phyloP scores from a whole-genome alignment of 2,888 invertebrate species.

The Hemistola chrysoprasaria region DNA sequence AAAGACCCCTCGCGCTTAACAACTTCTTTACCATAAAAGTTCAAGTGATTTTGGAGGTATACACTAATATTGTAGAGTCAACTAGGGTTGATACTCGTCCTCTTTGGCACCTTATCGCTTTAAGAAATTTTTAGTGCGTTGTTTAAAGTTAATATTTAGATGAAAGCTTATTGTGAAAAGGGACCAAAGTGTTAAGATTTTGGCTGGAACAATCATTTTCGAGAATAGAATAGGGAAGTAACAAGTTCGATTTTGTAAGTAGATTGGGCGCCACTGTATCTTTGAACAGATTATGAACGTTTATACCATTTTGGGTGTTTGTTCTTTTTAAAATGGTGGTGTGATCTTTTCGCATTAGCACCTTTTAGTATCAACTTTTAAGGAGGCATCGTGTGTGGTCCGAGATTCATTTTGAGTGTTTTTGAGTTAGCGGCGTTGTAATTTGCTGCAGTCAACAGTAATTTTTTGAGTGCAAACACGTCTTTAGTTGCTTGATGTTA shows the following conservation, averaged over 20 bases:
- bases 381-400: constrained; percentile 72
- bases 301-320: constrained; percentile 65
- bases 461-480: constrained; percentile 25
- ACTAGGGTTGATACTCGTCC: constrained; percentile 9
- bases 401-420: constrained; percentile 37
- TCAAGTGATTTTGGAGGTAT: constrained; percentile 41
- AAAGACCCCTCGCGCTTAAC: constrained; percentile 41
- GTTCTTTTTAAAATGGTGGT: constrained; percentile 65
- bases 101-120: constrained; percentile 33
- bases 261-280: constrained; percentile 62
- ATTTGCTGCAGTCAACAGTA: constrained; percentile 29
- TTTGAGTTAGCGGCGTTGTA: constrained; percentile 38
- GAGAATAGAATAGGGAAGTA: constrained; percentile 60
- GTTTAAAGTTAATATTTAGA: no score
- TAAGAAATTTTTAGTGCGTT: constrained; percentile 50
- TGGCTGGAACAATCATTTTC: constrained; percentile 59
- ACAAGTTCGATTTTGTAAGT: constrained; percentile 61
- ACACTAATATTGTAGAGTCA: constrained; percentile 40
- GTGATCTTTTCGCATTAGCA: constrained; percentile 74
- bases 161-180: not conserved
- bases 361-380: constrained; percentile 74
- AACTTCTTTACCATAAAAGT: constrained; percentile 30
- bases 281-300: constrained; percentile 70
- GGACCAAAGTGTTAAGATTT: not conserved
- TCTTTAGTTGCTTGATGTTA: not conserved